These are phyloP conservation scores for Eupithecia pulchellata DNA, from an alignment of 2,888 invertebrate genomes.

Conservation along the genomic window DNA sequence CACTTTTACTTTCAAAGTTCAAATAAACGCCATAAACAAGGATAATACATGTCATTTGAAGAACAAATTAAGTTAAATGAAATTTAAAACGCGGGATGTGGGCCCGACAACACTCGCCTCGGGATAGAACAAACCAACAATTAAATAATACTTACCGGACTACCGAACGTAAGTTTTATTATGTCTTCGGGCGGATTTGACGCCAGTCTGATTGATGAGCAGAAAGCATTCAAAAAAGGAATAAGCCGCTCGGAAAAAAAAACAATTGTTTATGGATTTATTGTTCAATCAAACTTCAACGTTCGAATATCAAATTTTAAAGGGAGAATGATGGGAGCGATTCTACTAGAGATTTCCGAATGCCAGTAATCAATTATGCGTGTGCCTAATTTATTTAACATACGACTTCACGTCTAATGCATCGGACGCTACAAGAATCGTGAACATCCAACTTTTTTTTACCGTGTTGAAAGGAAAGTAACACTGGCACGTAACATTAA, in stretches of 20 bases:
- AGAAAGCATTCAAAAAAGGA: slow-evolving; percentile 47
- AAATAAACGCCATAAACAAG: slow-evolving; percentile 39
- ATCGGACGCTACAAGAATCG: slow-evolving; percentile 67
- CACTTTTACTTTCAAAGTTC: slow-evolving; percentile 35
- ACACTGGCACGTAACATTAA: slow-evolving; percentile 71
- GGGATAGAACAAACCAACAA: slow-evolving; percentile 75
- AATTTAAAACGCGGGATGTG: slow-evolving; percentile 56
- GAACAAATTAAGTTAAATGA: slow-evolving; percentile 56
- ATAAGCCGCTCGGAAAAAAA: slow-evolving; percentile 31
- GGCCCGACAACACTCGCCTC: slow-evolving; percentile 60
- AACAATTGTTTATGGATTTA: slow-evolving; percentile 28
- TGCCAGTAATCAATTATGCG: slow-evolving; percentile 61
- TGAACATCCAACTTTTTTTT: slow-evolving; percentile 73
- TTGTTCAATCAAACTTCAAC: slow-evolving; percentile 27
- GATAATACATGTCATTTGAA: slow-evolving; percentile 51
- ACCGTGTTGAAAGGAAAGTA: slow-evolving; percentile 64
- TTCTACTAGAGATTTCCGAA: slow-evolving; percentile 45
- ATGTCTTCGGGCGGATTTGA: slow-evolving; percentile 78
- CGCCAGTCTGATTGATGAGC: slow-evolving; percentile 77
- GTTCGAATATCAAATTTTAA: slow-evolving; percentile 16
- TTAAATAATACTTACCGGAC: slow-evolving; percentile 82
- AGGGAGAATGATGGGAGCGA: slow-evolving; percentile 31
- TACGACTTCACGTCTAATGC: slow-evolving; percentile 71
- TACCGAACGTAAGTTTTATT: slow-evolving; percentile 80
- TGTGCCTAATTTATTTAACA: slow-evolving; percentile 71